Evolutionary conservation across 1,140 invertebrate genomes (phyloP), one percentile per base, ranked within the genome.

Genomic region (Penaeus chinensis): DNA sequence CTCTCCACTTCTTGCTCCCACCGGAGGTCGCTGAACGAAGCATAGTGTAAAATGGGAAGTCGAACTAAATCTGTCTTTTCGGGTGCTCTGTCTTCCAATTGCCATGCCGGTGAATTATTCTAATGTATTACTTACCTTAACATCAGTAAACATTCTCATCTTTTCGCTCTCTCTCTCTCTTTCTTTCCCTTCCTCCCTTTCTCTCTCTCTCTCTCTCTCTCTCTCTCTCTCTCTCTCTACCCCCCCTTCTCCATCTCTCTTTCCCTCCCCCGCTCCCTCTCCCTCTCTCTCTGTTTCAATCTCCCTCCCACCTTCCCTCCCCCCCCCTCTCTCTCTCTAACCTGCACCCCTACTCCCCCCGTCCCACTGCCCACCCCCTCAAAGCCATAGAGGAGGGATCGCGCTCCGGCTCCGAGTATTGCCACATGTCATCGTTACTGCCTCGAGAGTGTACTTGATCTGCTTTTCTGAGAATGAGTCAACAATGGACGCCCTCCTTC

Each of bases 401-500:
- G 1, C 10, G 54, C 54, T 54, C 54, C 54, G 54, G 8, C 54
- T 8, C 54, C 54, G 54, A 54, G 54, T 54, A 54, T 54, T 54
- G 54, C 54, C 54, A 54, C 54, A 54, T 54, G 54, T 54, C 54
- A 54, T 54, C 54, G 54, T 54, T 54, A 54, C 54, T 54, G 54
- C 54, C 54, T 54, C 54, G 54, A 54, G 54, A 54, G 54, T 54
- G 54, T 54, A 54, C 54, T 54, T 79, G 19, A 54, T 42, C 37
- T 47, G 77, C 37, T 79, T 42, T 61, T 61, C 77, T 13, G 54
- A n/a, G 54, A 61, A 22, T 20, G n/a, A 66, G 66, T 74, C 37
- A 74, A 74, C 82, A 84, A 84, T 74, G 63, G 82, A 10, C 66
- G 63, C 22, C 82, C 76, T 61, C 69, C 42, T 62, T 71, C 69